Conservation (phyloP, 2,888 invertebrate genomes). For the Thera obeliscata region DNA sequence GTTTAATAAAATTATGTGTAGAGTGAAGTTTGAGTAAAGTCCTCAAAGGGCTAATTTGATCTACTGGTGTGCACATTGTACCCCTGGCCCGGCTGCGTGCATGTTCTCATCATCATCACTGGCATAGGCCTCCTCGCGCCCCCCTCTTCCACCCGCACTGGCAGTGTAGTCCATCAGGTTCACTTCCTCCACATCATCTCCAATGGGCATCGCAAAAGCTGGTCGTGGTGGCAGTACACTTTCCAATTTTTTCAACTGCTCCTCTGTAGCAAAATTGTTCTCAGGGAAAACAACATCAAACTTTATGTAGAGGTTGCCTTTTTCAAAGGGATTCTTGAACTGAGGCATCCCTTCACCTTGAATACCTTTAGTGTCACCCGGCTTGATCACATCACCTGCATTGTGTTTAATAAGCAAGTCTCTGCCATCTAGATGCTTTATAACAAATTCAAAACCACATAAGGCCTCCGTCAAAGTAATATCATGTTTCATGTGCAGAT, state of each 20-base stretch:
- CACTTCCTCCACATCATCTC: conserved; percentile 94
- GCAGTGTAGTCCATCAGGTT: conserved; percentile 90
- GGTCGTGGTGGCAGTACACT: conserved; percentile 89
- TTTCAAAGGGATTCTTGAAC: conserved; percentile 92
- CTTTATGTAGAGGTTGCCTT: conserved; percentile 93
- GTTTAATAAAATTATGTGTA: conserved; percentile 38
- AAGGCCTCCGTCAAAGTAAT: conserved; percentile 94
- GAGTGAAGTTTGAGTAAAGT: conserved; percentile 73
- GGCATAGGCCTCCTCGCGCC: conserved; percentile 88
- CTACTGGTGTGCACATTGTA: conserved; percentile 94
- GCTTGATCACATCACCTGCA: conserved; percentile 93
- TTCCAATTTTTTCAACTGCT: conserved; percentile 88
- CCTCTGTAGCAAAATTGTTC: conserved; percentile 89
- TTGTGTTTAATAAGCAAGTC: conserved; percentile 90
- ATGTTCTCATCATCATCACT: conserved; percentile 86
- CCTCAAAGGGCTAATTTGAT: conserved; percentile 62
- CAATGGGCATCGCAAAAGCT: conserved; percentile 88
- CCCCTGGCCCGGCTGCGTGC: conserved; percentile 82
- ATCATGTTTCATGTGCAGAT: conserved; percentile 89
- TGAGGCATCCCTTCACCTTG: conserved; percentile 96
- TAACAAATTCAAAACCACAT: conserved; percentile 93
- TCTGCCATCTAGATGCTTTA: conserved; percentile 96
- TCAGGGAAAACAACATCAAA: conserved; percentile 95
- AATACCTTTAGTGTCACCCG: conserved; percentile 91
- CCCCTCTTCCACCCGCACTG: conserved; percentile 79